Evolutionary conservation across 2,113 vertebrate genomes (phyloP), one percentile per base, ranked within the genome.

Genomic region (Phalacrocorax carbo): DNA sequence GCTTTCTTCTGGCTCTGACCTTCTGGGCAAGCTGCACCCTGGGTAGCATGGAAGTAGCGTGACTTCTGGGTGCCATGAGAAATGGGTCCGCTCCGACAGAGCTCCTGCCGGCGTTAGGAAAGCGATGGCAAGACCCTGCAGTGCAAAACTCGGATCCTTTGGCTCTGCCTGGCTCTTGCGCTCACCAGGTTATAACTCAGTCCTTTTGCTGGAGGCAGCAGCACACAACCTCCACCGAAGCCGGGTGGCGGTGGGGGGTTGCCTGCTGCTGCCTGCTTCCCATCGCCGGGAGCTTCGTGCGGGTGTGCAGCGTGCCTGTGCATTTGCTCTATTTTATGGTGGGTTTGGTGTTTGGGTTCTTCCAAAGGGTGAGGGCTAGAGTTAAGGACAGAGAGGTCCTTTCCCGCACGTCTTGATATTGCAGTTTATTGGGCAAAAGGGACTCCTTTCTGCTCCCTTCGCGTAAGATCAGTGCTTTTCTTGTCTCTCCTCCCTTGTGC

Each of bases 11-110:
- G 51, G 20, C 40, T 60, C 22, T 0, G 4, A 77, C 66, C 34
- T 34, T 46, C 36, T 8, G 26, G 38, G 40, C 13, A 18, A 32
- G 9, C 14, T 22, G 55, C n/a, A 12, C n/a, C 68, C 15, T 16
- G 38, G 32, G 51, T 13, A 26, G 22, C 9, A 2, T 10, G 54
- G 66, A 30, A 32, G 36, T 5, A 15, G 30, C 19, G 4, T 0
- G 2, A 3, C 42, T n/a, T n/a, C 40, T 27, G 49, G 44, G 51
- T 32, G 57, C 12, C 25, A 1, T 10, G 17, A 57, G 83, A 52
- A 54, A 30, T 2, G 17, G 25, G 13, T 34, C 54, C 30, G 57
- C 26, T 58, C 68, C 0, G 1, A 1, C 0, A 1, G 40, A n/a
- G 46, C 57, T 57, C 14, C 26, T 44, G 2, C 57, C 36, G 18